Base-by-base conservation (phyloP, 92 coral and sea anemone genomes). In the Montipora capitata region DNA sequence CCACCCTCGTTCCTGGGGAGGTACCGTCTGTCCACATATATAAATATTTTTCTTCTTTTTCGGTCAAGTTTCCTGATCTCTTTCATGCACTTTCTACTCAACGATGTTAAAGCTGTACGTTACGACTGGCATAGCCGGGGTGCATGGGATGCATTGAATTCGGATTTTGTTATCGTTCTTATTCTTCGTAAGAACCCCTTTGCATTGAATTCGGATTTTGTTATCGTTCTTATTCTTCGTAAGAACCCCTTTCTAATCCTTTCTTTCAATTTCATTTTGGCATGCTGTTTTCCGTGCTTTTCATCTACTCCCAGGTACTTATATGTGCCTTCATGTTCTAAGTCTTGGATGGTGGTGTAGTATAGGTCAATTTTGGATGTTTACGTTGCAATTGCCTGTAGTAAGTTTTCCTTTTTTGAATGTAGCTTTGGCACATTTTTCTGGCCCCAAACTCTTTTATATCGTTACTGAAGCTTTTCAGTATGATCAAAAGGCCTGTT, bases 41-140 rank as follows among this genome's bases (percentile, higher is more conserved):
- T 65, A 17, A 65, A 39, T 4, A 65, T 35, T 65, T 65, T 65
- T 65, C 70, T 42, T 27, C 9, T 45, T 45, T 45, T 45, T 45
- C 6, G 5, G 9, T 45, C 51, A 4, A 45, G 51, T 45, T 45
- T 2, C 9, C 51, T 5, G 51, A 45, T 45, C 51, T 81, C 77
- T 15, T 15, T 9, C 41, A 81, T 14, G 35, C 35, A 27, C 35
- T 17, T 81, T 83, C 87, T 68, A 83, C 49, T 54, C 77, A 18
- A 70, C 38, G 6, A 83, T 83, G 52, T 71, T 72, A 16, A 68
- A 45, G 20, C 79, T 82, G 48, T 68, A 82, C 3, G 78, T 14
- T 13, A 48, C 80, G 2, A 68, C 78, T 48, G 79, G 4, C 14
- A 11, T 61, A 44, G 75, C 77, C 15, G 65, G 52, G 15, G 57